phyloP scores from a whole-genome alignment of 2,888 invertebrate genomes.

The Geotrupes spiniger region DNA sequence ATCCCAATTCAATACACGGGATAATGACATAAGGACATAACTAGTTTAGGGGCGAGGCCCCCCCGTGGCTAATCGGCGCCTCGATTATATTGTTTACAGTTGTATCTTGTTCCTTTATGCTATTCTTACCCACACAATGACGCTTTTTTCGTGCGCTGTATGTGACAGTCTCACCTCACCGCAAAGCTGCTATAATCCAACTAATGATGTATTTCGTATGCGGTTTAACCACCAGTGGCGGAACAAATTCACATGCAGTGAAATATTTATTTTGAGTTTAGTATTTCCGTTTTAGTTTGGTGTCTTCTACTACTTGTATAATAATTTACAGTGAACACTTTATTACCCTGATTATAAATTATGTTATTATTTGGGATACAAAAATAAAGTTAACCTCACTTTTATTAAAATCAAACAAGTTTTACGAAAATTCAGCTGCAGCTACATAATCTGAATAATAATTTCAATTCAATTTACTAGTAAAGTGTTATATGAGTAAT shows the following conservation, averaged over 20 bases:
- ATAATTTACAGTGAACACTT: no score
- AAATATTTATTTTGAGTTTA: no score
- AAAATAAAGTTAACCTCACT: no score
- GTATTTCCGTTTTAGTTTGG: no score
- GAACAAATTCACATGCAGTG: background rate
- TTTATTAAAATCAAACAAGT: no score
- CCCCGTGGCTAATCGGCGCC: slow-evolving; percentile 46
- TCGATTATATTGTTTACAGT: slow-evolving; percentile 46
- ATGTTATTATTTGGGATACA: no score
- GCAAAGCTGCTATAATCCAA: slow-evolving; percentile 42
- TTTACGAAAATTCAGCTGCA: no score
- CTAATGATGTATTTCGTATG: slow-evolving; percentile 42
- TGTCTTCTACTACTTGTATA: no score
- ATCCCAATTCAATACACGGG: slow-evolving; percentile 9
- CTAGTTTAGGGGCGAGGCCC: slow-evolving; percentile 42
- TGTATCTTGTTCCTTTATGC: slow-evolving; percentile 41
- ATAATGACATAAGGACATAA: slow-evolving; percentile 42
- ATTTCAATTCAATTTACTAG: no score
- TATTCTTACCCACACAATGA: slow-evolving; percentile 41
- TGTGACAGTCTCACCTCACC: slow-evolving; percentile 43
- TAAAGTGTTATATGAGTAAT: no score
- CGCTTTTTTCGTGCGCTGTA: slow-evolving; percentile 39
- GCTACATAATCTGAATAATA: no score
- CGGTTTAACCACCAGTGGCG: slow-evolving; percentile 19
- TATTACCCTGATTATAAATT: no score